Conservation (phyloP, 2,888 invertebrate species). For the Eubasilissa splendida region DNA sequence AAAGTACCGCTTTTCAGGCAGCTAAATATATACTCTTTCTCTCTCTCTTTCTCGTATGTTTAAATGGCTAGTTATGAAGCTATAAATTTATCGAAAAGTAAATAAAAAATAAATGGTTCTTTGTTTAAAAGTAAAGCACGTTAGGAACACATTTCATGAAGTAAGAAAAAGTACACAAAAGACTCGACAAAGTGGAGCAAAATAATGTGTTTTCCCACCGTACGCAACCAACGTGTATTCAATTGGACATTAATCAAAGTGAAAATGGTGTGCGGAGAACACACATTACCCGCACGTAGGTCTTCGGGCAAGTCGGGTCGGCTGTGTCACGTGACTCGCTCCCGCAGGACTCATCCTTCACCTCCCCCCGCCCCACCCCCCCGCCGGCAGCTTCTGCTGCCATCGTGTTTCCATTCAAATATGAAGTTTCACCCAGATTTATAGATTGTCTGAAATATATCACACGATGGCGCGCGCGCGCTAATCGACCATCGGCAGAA, state of each 20-base stretch:
- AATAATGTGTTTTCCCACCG: conserved; percentile 31
- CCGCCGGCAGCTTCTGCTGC: neutral
- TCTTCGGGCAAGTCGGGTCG: neutral
- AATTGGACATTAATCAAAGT: conserved; percentile 32
- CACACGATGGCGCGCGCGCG: no score
- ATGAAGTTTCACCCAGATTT: no score
- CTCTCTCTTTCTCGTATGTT: no score
- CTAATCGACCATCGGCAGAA: no score
- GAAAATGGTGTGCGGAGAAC: conserved; percentile 29
- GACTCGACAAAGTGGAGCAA: neutral
- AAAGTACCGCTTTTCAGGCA: no score
- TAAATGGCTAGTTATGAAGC: no score
- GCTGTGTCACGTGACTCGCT: conserved; percentile 17
- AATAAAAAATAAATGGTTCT: no score
- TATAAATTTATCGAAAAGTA: no score
- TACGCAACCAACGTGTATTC: conserved; percentile 17
- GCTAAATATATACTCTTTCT: no score
- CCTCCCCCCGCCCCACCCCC: neutral
- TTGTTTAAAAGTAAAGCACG: neutral
- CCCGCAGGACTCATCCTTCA: conserved; percentile 12
- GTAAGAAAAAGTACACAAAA: conserved; percentile 5
- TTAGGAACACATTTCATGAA: neutral
- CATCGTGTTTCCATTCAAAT: no score
- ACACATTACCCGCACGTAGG: conserved; percentile 19
- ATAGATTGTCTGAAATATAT: no score